phyloP scores from a whole-genome alignment of 1,140 invertebrate species.

The Antheraea pernyi region DNA sequence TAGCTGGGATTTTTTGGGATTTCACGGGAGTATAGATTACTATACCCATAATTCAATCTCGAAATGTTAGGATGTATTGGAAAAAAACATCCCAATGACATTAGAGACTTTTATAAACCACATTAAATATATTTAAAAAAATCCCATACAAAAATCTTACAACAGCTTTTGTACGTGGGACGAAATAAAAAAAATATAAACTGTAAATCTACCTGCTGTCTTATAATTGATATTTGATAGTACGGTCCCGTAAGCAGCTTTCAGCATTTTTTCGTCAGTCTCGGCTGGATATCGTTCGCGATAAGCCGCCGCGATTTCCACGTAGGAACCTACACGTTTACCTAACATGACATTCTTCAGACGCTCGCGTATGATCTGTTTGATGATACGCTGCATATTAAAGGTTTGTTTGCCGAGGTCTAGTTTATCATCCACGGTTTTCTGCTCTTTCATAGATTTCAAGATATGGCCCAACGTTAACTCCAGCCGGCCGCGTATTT shows the following conservation, averaged over 20 bases:
- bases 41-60: not conserved
- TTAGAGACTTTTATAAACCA: not conserved
- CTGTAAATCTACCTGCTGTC: conserved; percentile 17
- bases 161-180: not conserved
- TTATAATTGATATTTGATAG: conserved; percentile 1
- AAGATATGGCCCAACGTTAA: conserved; percentile 51
- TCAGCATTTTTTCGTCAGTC: conserved; percentile 50
- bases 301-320: conserved; percentile 39
- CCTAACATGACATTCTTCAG: conserved; percentile 47
- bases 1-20: too few species aligned
- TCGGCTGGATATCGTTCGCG: conserved; percentile 42
- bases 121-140: not conserved
- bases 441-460: conserved; percentile 40
- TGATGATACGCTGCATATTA: not conserved
- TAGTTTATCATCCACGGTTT: conserved; percentile 1
- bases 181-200: not conserved
- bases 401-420: not conserved
- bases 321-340: conserved; percentile 34
- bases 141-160: not conserved
- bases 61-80: not conserved
- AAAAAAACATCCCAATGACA: not conserved
- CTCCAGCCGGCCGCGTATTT: conserved; percentile 54
- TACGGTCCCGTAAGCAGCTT: conserved; percentile 19
- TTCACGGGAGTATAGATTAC: too few species aligned
- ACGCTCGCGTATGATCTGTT: conserved; percentile 41